A percentile compares a stretch with the other conserved stretches of the same genome.
Evolutionary conservation across 2,888 invertebrate genomes (phyloP).

Genomic region (Drosophila nr. perissopoda): DNA sequence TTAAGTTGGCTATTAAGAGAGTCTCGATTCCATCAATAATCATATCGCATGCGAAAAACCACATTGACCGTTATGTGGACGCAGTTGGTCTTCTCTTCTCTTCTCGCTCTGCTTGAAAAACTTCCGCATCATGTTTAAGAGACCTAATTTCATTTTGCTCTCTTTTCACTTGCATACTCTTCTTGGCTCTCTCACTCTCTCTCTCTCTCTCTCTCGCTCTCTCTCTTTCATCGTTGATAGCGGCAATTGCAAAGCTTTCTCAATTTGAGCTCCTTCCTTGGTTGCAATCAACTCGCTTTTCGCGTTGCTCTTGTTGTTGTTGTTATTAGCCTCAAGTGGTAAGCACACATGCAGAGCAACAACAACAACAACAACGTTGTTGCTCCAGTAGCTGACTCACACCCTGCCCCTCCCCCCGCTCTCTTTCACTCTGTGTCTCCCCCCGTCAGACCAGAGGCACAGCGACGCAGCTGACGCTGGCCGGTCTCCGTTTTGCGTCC

Average conservation of each 20-base stretch:
- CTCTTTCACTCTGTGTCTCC: background rate
- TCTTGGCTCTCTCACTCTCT: slow-evolving; percentile 1
- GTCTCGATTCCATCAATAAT: background rate
- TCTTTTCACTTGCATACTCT: slow-evolving; percentile 19
- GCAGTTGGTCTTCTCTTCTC: background rate
- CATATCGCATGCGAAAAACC: slow-evolving; percentile 61
- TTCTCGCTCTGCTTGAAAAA: slow-evolving; percentile 19
- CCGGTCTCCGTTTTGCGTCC: slow-evolving; percentile 52
- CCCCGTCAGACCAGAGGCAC: slow-evolving; percentile 28
- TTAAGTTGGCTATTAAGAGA: background rate
- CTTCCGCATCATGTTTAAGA: slow-evolving; percentile 50
- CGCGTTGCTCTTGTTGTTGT: slow-evolving; percentile 50
- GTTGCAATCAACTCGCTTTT: slow-evolving; percentile 68
- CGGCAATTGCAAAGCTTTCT: slow-evolving; percentile 65
- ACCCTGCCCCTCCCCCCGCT: slow-evolving; percentile 2
- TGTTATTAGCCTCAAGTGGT: slow-evolving; percentile 79
- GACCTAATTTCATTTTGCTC: slow-evolving; percentile 28
- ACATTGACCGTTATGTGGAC: slow-evolving; percentile 59
- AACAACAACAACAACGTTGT: slow-evolving; percentile 18
- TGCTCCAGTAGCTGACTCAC: slow-evolving; percentile 38
- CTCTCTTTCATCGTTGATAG: slow-evolving; percentile 34
- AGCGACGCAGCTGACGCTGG: slow-evolving; percentile 68
- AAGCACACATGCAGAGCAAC: slow-evolving; percentile 36
- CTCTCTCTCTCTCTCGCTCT: slow-evolving; percentile 30
- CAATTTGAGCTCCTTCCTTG: slow-evolving; percentile 50